Percentiles rank a stretch among this genome's conserved stretches.
Conservation (phyloP, 2,113 vertebrate species). For the Siniperca chuatsi region DNA sequence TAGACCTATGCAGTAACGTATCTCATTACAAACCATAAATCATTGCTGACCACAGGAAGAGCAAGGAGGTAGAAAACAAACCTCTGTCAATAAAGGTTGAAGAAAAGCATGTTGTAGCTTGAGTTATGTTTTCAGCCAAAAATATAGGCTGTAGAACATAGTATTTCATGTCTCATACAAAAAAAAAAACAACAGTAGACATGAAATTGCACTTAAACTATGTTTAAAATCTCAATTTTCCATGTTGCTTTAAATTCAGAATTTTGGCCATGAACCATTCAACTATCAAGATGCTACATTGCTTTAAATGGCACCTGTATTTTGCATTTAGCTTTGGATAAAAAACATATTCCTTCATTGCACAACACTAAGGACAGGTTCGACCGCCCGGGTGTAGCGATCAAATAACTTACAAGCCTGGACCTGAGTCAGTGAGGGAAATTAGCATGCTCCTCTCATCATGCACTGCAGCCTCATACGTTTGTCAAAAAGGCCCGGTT, state of each 20-base stretch:
- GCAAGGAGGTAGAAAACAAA: slow-evolving; percentile 14
- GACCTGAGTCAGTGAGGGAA: slow-evolving; percentile 42
- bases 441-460: slow-evolving; percentile 23
- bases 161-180: not conserved
- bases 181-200: not conserved
- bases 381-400: not conserved
- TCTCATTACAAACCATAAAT: slow-evolving; percentile 55
- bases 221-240: not conserved
- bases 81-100: not conserved
- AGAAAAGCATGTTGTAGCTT: slow-evolving; percentile 9
- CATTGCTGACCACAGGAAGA: slow-evolving; percentile 31
- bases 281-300: not conserved
- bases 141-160: not conserved
- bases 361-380: slow-evolving; percentile 54
- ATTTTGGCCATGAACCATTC: not conserved
- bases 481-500: slow-evolving; percentile 57
- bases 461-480: not conserved
- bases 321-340: not conserved
- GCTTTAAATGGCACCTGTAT: not conserved
- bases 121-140: slow-evolving; percentile 7
- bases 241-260: not conserved
- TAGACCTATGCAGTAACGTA: not conserved
- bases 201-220: not conserved
- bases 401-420: slow-evolving; percentile 51
- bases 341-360: slow-evolving; percentile 9